A percentile compares a stretch with the other conserved stretches of the same genome.
phyloP scores from a whole-genome alignment of 2,888 invertebrate genomes.

The Boloria euphrosyne region DNA sequence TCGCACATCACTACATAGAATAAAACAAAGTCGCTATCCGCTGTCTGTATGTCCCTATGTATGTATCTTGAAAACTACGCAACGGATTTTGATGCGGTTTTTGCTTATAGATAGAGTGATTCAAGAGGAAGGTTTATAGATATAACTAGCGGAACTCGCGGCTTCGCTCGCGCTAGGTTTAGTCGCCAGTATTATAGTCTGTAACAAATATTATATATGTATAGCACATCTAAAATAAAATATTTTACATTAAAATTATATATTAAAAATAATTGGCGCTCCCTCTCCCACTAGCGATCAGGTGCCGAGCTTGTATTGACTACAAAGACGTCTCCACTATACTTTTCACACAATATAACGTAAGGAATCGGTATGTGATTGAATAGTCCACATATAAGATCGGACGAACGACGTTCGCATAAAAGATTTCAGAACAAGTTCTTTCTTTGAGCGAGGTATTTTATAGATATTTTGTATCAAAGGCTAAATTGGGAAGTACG shows the following conservation, averaged over 20 bases:
- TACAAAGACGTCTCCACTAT: conserved; percentile 5
- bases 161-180: too few relatives aligned
- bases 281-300: not conserved
- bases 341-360: conserved; percentile 18
- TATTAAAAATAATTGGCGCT: not conserved
- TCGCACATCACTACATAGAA: too few relatives aligned
- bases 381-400: conserved; percentile 19
- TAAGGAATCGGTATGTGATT: conserved; percentile 18
- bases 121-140: too few relatives aligned
- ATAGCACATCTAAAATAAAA: too few relatives aligned
- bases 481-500: conserved; percentile 15
- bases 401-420: conserved; percentile 17
- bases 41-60: too few relatives aligned
- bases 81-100: too few relatives aligned
- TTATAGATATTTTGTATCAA: conserved; percentile 21
- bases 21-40: too few relatives aligned
- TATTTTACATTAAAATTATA: not conserved
- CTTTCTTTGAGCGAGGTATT: conserved; percentile 14
- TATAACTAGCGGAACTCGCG: too few relatives aligned
- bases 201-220: too few relatives aligned
- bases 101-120: too few relatives aligned
- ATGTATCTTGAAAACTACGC: too few relatives aligned
- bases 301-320: not conserved
- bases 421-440: conserved; percentile 15
- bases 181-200: too few relatives aligned